phyloP scores from a whole-genome alignment of 2,797 vertebrate species.

The Bucorvus abyssinicus region DNA sequence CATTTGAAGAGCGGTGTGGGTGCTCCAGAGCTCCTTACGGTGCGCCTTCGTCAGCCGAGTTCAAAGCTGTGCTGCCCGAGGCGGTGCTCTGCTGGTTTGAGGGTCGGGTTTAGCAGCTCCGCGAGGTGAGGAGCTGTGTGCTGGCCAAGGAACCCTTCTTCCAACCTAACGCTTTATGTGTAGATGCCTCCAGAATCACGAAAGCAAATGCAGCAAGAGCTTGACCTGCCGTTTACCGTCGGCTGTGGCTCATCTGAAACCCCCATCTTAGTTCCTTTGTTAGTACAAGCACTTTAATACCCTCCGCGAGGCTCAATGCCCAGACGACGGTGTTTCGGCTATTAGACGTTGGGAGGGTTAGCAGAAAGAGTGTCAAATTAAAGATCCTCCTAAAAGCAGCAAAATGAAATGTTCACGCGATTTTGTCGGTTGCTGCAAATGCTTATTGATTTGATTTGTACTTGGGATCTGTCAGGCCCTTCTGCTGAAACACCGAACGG shows the following conservation, averaged over 20 bases:
- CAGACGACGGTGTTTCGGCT: not conserved
- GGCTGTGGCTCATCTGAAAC: constrained; percentile 19
- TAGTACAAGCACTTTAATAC: not conserved
- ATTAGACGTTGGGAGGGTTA: not conserved
- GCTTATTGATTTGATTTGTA: constrained; percentile 32
- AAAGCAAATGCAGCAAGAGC: not conserved
- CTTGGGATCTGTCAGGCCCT: constrained; percentile 11
- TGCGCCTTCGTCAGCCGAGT: not conserved
- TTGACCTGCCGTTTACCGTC: not conserved
- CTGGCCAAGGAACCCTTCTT: not conserved
- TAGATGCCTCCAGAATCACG: not conserved
- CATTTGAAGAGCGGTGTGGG: not conserved
- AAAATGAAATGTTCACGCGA: not conserved
- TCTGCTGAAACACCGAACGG: not conserved
- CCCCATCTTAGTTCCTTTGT: not conserved
- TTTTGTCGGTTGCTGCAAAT: constrained; percentile 5
- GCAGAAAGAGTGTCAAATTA: not conserved
- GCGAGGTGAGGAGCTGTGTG: not conserved
- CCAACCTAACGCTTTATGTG: not conserved
- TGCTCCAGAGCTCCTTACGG: not conserved
- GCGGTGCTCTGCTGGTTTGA: not conserved
- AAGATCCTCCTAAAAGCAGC: not conserved
- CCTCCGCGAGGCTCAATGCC: constrained; percentile 2
- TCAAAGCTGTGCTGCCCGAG: not conserved
- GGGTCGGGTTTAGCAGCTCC: not conserved